Evolutionary conservation across 2,888 invertebrate species (phyloP), one percentile per base, ranked within the genome.

Genomic region (Eucera pruinosa): DNA sequence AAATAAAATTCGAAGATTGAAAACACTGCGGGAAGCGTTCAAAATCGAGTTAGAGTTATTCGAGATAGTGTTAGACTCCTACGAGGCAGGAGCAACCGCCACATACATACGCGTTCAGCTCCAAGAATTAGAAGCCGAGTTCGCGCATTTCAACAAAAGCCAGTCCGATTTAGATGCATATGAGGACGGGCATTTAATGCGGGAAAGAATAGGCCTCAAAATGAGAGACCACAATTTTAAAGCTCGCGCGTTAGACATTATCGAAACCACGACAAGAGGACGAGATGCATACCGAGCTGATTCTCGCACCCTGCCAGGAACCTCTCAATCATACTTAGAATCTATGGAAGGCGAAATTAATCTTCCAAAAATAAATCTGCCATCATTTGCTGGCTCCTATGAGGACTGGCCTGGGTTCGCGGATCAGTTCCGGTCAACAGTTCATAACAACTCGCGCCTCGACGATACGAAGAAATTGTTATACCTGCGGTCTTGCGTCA

Each of bases 321-420:
- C 47, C 0, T 6, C 47, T 7, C 20, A 47, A 0, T 47, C 47
- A 20, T 20, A 25, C 1, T 6, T 11, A 25, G 25, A 48, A 1
- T 25, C 48, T 1, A 4, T 48, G 13, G 25, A 48, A 11, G 15
- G 15, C n/a, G 54, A 54, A 18, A 6, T 54, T 9, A 30, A n/a
- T 0, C 23, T 41, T 11, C 57, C 57, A 13, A 57, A 39, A 6
- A 39, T 57, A 2, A 25, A 57, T 57, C 23, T 57, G 3, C 57
- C 57, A 23, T 39, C 39, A 11, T 39, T 57, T 2, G 1, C 23
- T 9, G 57, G n/a, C n/a, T n/a, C n/a, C n/a, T n/a, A n/a, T n/a
- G n/a, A n/a, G n/a, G n/a, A n/a, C n/a, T n/a, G n/a, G n/a, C n/a
- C n/a, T n/a, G n/a, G n/a, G n/a, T n/a, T n/a, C n/a, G n/a, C n/a